Evolutionary conservation across 2,113 vertebrate genomes (phyloP), one percentile per base, ranked within the genome.

Genomic region (Cynocephalus volans): DNA sequence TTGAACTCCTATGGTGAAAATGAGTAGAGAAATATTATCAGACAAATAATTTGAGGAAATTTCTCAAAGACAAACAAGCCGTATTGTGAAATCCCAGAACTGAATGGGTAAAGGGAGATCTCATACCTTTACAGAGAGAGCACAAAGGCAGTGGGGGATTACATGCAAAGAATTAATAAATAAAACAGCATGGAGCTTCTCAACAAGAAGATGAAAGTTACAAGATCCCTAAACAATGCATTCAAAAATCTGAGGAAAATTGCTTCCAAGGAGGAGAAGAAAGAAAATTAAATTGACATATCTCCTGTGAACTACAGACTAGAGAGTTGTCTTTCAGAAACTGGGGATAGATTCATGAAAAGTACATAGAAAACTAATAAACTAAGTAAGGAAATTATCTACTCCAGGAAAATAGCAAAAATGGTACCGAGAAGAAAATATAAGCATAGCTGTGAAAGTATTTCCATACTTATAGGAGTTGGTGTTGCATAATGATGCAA

Each of bases 1-100:
- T 91, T 91, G 19, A 80, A 84, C 14, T 65, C 31, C 33, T 67
- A 21, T 75, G 18, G 48, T 95, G 28, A 95, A 93, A 93, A 88
- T 79, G 18, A 73, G 19, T 8, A 10, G 23, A 81, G 48, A 36
- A 54, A 84, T 73, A 76, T 50, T 50, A 62, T 72, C 45, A 87
- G 77, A 87, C 21, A 76, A 73, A 45, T 52, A 45, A 72, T 75
- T 93, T 6, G 84, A 24, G 36, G 83, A 87, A 88, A 41, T 31
- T 72, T 88, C 14, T 91, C 41, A 80, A 60, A 65, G 58, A 88
- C 9, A 95, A 82, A 76, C 48, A 87, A 65, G 24, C 5, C n/a
- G 50, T 70, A 18, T 56, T 90, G 28, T 65, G 48, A n/a, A 94
- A 72, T 58, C 48, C 80, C 41, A 84, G 60, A 90, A 77, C 12